Base-by-base conservation (phyloP, 2,113 vertebrate genomes). In the Trinectes maculatus region DNA sequence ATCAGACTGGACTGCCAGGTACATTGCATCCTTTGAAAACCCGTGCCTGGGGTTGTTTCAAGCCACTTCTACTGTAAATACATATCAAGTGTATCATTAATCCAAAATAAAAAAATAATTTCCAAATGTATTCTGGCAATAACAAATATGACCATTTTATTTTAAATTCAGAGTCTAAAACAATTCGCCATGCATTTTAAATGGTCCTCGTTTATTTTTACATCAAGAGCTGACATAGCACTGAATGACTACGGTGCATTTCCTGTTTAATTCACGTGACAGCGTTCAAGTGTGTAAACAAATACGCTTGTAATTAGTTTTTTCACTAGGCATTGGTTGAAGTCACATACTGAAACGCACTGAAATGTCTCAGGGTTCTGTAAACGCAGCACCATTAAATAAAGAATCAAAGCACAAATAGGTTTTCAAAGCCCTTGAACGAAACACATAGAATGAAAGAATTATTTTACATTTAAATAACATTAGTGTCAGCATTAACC, bases 381-480 rank as follows among this genome's bases (percentile, higher is more conserved):
- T 54, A 51, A 82, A 67, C 39, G 33, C 16, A 71, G 73, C 64
- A 77, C 51, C 46, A 21, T 62, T 48, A 57, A 55, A 63, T 51
- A 64, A 24, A 58, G 7, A 44, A 70, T 19, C 37, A 79, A 58
- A 72, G 64, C 60, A 79, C 49, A 48, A 31, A 44, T 1, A 49
- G 43, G 62, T 67, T 43, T 37, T 82, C 25, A 58, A 68, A 86
- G 81, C 77, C 83, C 73, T 84, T 87, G 1, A 74, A 74, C 36
- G 52, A 46, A 73, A 63, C 26, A 19, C 1, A 2, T 25, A 6
- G 28, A 21, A 43, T 54, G 1, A 16, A 36, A 15, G 2, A 75
- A 60, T 59, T 12, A 13, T 42, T n/a, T 49, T 3, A 48, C 46
- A 72, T 3, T 37, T 1, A n/a, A 9, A 54, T 8, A 19, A 24